Base-by-base conservation (phyloP, 2,888 invertebrate genomes). In the Caenorhabditis becei region DNA sequence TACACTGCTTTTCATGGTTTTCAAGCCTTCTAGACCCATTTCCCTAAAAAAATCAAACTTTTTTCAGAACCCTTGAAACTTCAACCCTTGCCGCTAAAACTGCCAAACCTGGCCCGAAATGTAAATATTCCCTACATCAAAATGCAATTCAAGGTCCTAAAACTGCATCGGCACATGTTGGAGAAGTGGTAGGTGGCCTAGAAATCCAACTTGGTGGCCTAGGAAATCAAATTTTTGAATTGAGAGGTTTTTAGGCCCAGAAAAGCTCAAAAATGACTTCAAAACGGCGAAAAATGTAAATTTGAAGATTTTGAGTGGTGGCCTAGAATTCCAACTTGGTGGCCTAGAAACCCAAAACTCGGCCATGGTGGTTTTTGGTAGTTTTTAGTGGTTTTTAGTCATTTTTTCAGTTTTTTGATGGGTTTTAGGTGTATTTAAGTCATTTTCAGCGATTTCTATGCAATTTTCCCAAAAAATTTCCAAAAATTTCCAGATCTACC, bases 81-180 rank as follows among this genome's bases (percentile, higher is more conserved):
- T 54, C 54, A 24, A 61, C 61, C 11, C 24, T 86, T 0, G 26
- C 66, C 0, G 66, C 66, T 1, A 41, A 61, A 20, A 26, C 74
- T 1, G 20, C 67, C 4, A 72, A 63, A 63, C 37, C 58, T 18
- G 71, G 58, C 10, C 85, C 83, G 26, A 78, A 83, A 61, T 86
- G 85, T 69, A 59, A 80, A 16, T 86, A 86, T 32, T 83, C 83
- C 0, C 70, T 86, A 4, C 85, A 86, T 65, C 53, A 69, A 8
- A 66, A 69, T 8, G 35, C 66, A 10, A 49, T 83, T 1, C 62
- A 80, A 16, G 85, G 85, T 11, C 82, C 81, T 0, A 65, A 41
- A 26, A 80, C 82, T 1, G 53, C 51, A 1, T 67, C 75, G 0
- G 83, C 85, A 0, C 82, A 77, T 37, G 80, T 86, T 67, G 85